Conservation (phyloP, 2,113 vertebrate genomes). For the Cepphus grylle region DNA sequence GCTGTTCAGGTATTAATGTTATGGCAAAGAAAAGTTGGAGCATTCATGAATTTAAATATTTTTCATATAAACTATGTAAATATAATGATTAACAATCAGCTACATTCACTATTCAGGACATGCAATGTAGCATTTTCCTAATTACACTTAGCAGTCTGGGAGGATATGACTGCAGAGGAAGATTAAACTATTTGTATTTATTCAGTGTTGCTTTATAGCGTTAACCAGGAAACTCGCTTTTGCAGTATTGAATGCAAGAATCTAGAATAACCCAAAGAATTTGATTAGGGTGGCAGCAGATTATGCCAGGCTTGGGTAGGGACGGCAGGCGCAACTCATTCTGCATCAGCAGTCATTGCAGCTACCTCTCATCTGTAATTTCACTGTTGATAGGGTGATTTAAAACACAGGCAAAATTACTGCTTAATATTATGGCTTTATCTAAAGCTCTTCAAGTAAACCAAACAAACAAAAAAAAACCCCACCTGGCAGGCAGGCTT, state of each 20-base stretch:
- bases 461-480: not conserved
- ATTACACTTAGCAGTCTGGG: conserved; percentile 65
- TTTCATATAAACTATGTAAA: conserved; percentile 71
- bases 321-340: conserved; percentile 31
- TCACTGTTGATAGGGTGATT: conserved; percentile 48
- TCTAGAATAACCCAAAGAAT: conserved; percentile 39
- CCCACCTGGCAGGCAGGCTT: conserved; percentile 16
- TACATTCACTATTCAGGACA: conserved; percentile 58
- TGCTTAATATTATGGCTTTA: conserved; percentile 55
- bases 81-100: conserved; percentile 71
- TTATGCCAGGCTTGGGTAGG: conserved; percentile 6
- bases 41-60: conserved; percentile 69
- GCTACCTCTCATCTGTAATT: conserved; percentile 16
- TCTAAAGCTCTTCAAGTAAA: not conserved
- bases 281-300: conserved; percentile 16
- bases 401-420: conserved; percentile 64
- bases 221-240: conserved; percentile 54
- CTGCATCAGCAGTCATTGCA: conserved; percentile 51
- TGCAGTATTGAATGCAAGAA: conserved; percentile 5
- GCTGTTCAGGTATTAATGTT: conserved; percentile 54
- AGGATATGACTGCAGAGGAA: conserved; percentile 59
- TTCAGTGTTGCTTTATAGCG: conserved; percentile 61
- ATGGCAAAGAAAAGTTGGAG: conserved; percentile 45
- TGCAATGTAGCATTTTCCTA: conserved; percentile 70
- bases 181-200: conserved; percentile 76